Evolutionary conservation across 2,888 invertebrate species (phyloP), one percentile per base, ranked within the genome.

Genomic region (Pherbina coryleti): DNA sequence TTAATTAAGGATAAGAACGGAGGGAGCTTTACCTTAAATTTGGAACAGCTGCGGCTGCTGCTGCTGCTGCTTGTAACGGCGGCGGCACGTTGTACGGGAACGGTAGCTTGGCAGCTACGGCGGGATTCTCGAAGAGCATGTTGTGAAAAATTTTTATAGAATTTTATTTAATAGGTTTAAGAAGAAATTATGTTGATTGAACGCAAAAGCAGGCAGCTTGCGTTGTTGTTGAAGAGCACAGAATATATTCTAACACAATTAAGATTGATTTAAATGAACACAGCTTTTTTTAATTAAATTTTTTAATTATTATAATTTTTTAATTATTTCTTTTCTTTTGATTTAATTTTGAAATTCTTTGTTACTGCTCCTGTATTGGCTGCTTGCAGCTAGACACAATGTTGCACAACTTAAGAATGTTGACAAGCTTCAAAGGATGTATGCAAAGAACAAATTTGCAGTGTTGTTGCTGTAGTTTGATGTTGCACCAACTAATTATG

Each of bases 121-220:
- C 90, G 87, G 93, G 93, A 91, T 92, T 93, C 90, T 94, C 94
- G 90, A 94, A 94, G 90, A 94, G 91, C 94, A 94, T 94, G 83
- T 84, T 88, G 78, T 75, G 81, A 79, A 81, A 81, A 82, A 81
- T 84, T 76, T 82, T 83, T 37, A 34, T 22, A 34, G n/a, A 28
- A 25, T 69, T 69, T 69, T 17, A 14, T 28, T 28, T 11, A 25
- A 69, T 14, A 22, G 51, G 51, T 49, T 25, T 25, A 19, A 19
- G 25, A 9, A 67, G 67, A 34, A 37, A 31, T 22, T 17, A 22
- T 44, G 25, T 22, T 44, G 51, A 51, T 69, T 19, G 60, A 69
- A n/a, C 31, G 53, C 62, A 22, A 37, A 25, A 19, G 14, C 67
- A 22, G n/a, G 19, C 55, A 53, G 57, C 25, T n/a, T 28, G 34